Evolutionary conservation across 2,888 invertebrate species (phyloP).

Genomic region (Stenodema calcarata): DNA sequence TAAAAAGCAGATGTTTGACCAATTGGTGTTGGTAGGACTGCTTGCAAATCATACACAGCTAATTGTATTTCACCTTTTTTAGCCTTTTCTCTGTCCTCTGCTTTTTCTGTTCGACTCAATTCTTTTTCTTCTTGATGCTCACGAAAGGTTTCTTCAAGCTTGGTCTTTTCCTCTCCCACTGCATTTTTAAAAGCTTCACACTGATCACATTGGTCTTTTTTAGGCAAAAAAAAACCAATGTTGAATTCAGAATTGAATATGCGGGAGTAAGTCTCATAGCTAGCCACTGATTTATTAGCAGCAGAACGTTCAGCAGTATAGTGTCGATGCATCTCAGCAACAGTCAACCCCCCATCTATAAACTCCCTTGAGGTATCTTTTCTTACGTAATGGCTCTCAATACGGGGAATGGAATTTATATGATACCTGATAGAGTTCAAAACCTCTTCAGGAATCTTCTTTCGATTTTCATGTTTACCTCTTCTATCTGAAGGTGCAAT

Average conservation of each 20-base stretch:
- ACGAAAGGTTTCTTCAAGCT: constrained; percentile 56
- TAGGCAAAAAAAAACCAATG: constrained; percentile 51
- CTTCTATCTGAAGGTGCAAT: constrained; percentile 55
- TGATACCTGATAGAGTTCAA: constrained; percentile 57
- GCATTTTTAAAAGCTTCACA: constrained; percentile 57
- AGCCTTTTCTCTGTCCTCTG: constrained; percentile 56
- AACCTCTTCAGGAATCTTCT: constrained; percentile 57
- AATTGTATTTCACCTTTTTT: constrained; percentile 53
- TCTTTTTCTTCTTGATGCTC: constrained; percentile 56
- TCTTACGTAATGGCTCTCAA: constrained; percentile 59
- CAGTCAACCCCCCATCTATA: constrained; percentile 58
- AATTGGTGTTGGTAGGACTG: constrained; percentile 59
- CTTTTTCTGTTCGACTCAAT: constrained; percentile 57
- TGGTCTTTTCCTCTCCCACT: constrained; percentile 56
- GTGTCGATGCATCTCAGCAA: constrained; percentile 57
- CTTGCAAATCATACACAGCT: constrained; percentile 59
- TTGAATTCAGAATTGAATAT: constrained; percentile 56
- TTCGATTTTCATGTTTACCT: constrained; percentile 58
- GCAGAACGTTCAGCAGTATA: constrained; percentile 54
- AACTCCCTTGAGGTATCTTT: constrained; percentile 57
- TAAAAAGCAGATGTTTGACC: constrained; percentile 59
- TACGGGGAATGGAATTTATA: constrained; percentile 58
- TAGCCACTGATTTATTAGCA: constrained; percentile 56
- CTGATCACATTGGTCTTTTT: constrained; percentile 57
- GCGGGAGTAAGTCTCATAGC: constrained; percentile 57